A percentile compares a stretch with the other conserved stretches of the same genome.
Evolutionary conservation across 2,888 invertebrate genomes (phyloP).

Genomic region (Heliconius ethilla): DNA sequence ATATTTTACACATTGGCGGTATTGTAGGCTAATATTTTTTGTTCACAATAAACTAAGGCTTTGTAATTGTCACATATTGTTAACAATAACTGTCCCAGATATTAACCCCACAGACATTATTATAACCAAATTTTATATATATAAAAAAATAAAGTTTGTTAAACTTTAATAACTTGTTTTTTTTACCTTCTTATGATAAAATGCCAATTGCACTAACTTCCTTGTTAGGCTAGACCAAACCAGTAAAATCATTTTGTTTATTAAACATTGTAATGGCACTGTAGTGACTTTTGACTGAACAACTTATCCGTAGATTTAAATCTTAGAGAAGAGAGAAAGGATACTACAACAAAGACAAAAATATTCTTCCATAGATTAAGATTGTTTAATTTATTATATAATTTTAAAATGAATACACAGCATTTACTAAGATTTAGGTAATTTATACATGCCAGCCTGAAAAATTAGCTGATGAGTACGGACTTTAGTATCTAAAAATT

Average conservation of each 20-base stretch:
- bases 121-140: slow-evolving; percentile 74
- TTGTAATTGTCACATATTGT: slow-evolving; percentile 57
- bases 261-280: neutral
- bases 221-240: neutral
- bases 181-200: neutral
- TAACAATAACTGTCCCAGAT: slow-evolving; percentile 34
- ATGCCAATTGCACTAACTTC: neutral
- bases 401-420: neutral
- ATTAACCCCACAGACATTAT: slow-evolving; percentile 61
- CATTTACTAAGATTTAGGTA: slow-evolving; percentile 85
- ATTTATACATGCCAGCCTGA: slow-evolving; percentile 92
- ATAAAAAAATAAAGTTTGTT: slow-evolving; percentile 74
- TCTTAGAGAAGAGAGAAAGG: neutral
- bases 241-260: neutral
- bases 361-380: neutral
- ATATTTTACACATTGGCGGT: slow-evolving; percentile 67
- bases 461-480: slow-evolving; percentile 93
- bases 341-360: neutral
- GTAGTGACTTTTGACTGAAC: neutral
- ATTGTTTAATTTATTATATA: neutral
- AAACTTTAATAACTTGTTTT: slow-evolving; percentile 58
- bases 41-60: slow-evolving; percentile 49
- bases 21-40: slow-evolving; percentile 62
- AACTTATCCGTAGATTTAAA: neutral
- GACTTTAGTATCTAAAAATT: slow-evolving; percentile 96